These are phyloP conservation scores for Brienomyrus longianalis DNA, from an alignment of 2,113 vertebrate genomes.

Conservation along the genomic window DNA sequence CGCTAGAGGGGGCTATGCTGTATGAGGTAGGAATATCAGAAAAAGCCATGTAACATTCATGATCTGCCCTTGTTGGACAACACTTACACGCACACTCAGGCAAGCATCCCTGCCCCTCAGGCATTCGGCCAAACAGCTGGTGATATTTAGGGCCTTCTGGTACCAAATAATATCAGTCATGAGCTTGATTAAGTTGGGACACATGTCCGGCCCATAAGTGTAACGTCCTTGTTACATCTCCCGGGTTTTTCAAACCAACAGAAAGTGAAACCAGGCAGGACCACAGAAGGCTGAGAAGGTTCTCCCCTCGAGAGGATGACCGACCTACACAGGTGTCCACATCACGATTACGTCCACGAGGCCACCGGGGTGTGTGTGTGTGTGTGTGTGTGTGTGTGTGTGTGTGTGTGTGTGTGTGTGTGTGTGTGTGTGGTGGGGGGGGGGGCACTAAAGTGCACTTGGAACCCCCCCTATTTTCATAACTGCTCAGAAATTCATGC, in stretches of 20 bases:
- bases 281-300: neutral
- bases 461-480: neutral
- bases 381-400: too few species aligned
- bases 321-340: neutral
- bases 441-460: neutral
- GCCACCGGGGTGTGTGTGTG: neutral
- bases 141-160: neutral
- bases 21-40: neutral
- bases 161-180: neutral
- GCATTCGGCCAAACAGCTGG: neutral
- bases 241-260: neutral
- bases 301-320: neutral
- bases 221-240: neutral
- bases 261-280: neutral
- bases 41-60: constrained; percentile 25
- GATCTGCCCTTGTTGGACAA: neutral
- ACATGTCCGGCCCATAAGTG: neutral
- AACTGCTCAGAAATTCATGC: neutral
- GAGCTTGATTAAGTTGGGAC: neutral
- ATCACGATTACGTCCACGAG: neutral
- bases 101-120: neutral
- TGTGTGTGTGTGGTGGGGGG: neutral
- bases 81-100: neutral
- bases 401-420: too few species aligned
- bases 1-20: neutral